Evolutionary conservation across 2,113 vertebrate genomes (phyloP).

Genomic region (Fregetta grallaria): DNA sequence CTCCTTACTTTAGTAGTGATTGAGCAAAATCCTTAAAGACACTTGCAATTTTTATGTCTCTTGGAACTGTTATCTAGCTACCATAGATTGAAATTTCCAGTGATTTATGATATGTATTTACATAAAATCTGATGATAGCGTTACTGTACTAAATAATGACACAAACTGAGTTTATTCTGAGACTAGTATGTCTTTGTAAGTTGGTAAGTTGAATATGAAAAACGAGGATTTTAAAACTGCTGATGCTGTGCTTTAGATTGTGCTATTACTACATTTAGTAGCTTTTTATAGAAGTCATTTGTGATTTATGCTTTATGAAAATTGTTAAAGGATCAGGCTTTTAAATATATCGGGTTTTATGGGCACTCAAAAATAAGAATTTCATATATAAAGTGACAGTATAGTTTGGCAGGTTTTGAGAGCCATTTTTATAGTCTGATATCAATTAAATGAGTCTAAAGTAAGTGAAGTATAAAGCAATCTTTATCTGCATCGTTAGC

Average conservation of each 20-base stretch:
- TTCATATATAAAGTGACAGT: slow-evolving; percentile 2
- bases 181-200: background rate
- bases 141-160: background rate
- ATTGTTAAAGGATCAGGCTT: background rate
- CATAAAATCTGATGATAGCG: background rate
- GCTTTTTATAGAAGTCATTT: background rate
- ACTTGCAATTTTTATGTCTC: slow-evolving; percentile 42
- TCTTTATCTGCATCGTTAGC: background rate
- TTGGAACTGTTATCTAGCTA: background rate
- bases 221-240: background rate
- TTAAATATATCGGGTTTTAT: slow-evolving; percentile 38
- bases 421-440: background rate
- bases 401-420: background rate
- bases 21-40: slow-evolving; percentile 18
- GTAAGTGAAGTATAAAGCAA: background rate
- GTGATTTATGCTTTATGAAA: slow-evolving; percentile 16
- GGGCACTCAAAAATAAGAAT: slow-evolving; percentile 30
- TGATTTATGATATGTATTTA: background rate
- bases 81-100: background rate
- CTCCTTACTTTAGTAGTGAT: background rate
- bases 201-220: background rate
- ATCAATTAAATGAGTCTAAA: slow-evolving; percentile 24
- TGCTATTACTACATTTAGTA: background rate
- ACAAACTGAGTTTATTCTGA: slow-evolving; percentile 21
- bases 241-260: slow-evolving; percentile 11